Percentiles rank a stretch among this genome's conserved stretches.
Evolutionary conservation across 2,888 invertebrate genomes (phyloP).

Genomic region (Actias luna): DNA sequence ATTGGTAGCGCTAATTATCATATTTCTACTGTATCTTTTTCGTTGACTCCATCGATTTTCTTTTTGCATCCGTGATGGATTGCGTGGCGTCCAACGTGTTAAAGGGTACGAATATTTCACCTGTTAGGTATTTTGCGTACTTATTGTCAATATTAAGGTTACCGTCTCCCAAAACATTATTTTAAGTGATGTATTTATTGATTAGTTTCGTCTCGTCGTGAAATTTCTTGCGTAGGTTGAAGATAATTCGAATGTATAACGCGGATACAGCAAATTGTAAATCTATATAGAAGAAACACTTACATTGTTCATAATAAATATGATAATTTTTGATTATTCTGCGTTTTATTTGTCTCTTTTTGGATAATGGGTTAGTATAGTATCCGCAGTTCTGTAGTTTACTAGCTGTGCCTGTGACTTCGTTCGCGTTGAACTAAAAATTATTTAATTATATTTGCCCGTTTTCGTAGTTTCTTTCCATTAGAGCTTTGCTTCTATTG

Average conservation of each 20-base stretch:
- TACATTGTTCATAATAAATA: slow-evolving; percentile 42
- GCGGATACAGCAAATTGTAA: slow-evolving; percentile 38
- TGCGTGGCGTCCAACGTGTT: too few relatives aligned
- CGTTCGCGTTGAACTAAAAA: too few relatives aligned
- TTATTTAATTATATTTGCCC: too few relatives aligned
- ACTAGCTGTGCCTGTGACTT: too few relatives aligned
- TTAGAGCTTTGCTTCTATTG: too few relatives aligned
- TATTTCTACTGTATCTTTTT: too few relatives aligned
- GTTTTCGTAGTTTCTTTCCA: too few relatives aligned
- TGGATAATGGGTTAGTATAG: neutral
- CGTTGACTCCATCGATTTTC: too few relatives aligned
- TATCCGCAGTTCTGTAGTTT: too few relatives aligned
- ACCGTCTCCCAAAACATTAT: slow-evolving; percentile 39
- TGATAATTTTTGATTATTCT: slow-evolving; percentile 32
- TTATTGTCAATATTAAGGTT: slow-evolving; percentile 30
- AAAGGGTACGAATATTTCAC: neutral
- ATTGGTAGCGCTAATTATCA: neutral
- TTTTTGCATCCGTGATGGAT: too few relatives aligned
- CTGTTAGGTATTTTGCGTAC: neutral
- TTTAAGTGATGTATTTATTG: slow-evolving; percentile 14
- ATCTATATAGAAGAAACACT: slow-evolving; percentile 33
- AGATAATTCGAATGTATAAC: slow-evolving; percentile 20
- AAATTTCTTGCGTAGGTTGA: slow-evolving; percentile 7
- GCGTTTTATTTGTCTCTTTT: slow-evolving; percentile 20
- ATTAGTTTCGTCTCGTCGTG: slow-evolving; percentile 12